Base-by-base conservation (phyloP, 2,113 vertebrate species). In the Aythya baeri region DNA sequence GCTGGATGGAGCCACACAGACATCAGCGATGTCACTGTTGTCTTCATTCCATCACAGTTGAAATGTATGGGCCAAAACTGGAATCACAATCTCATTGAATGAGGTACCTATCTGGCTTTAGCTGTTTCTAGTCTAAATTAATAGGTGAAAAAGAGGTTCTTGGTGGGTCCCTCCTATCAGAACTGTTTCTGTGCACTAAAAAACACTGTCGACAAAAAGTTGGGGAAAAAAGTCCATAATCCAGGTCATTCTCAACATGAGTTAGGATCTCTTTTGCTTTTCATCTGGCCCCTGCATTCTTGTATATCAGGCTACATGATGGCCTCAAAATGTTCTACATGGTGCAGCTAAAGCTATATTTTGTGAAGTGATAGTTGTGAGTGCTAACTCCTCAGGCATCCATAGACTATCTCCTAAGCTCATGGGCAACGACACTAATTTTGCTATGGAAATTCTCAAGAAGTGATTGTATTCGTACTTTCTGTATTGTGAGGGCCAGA, bases 21-120 rank as follows among this genome's bases (percentile, higher is more conserved):
- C 22, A 58, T 16, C 43, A 81, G 20, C 17, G 57, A 6, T 26
- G 44, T 41, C 72, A 36, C 13, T 1, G 0, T 3, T 83, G 32
- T 26, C 68, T 75, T 88, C 72, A 15, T 26, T 15, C 65, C 11
- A 11, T 65, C 20, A 13, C 5, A 0, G 0, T 3, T 55, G 43
- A 36, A 75, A 3, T 4, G 20, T 49, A 21, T 44, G 16, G 41
- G 10, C 34, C 61, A 65, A 61, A 63, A 41, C 1, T 13, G 62
- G 43, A 49, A 23, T 38, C 3, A 0, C 5, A 22, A 23, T 57
- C 52, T 52, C 36, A 36, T 7, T 17, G 52, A 61, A 65, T 13
- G 25, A 72, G 16, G 34, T 61, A 1, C n/a, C 9, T 90, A 54
- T 50, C 38, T 44, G 46, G 9, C 4, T 74, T 68, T 63, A 13